These are phyloP conservation scores for Steinernema scapterisci DNA, from an alignment of 2,888 invertebrate species.

Conservation along the genomic window DNA sequence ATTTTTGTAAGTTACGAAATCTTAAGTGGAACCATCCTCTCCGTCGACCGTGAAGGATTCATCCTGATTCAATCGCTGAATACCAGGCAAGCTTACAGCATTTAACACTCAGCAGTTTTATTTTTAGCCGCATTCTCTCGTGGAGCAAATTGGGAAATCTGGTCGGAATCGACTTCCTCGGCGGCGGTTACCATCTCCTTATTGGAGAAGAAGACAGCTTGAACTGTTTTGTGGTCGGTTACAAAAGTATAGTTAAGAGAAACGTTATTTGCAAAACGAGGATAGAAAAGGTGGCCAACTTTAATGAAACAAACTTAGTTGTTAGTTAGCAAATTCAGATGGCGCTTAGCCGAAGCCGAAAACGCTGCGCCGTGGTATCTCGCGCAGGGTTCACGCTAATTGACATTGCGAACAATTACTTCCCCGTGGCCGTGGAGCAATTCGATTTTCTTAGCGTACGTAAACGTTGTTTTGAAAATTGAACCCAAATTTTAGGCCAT, in stretches of 20 bases:
- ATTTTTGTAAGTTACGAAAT: not conserved
- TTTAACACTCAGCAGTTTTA: not conserved
- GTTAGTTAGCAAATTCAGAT: not conserved
- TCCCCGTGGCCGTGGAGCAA: not conserved
- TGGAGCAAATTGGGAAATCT: not conserved
- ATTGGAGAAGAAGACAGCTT: not conserved
- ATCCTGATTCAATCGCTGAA: not conserved
- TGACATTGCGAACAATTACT: not conserved
- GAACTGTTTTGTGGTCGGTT: not conserved
- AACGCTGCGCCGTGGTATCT: not conserved
- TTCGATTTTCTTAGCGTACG: not conserved
- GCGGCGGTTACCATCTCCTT: slow-evolving; percentile 1
- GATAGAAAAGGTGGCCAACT: slow-evolving; percentile 1
- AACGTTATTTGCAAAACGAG: not conserved
- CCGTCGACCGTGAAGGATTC: not conserved
- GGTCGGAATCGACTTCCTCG: not conserved
- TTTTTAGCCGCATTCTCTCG: not conserved
- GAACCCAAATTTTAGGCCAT: slow-evolving; percentile 7
- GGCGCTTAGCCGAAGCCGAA: not conserved
- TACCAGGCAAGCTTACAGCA: not conserved
- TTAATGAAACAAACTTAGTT: not conserved
- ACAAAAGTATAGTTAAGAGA: not conserved
- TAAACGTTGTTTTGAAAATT: not conserved
- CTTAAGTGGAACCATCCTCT: not conserved
- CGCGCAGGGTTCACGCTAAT: not conserved